These are phyloP conservation scores for Pteropus rufus DNA, from an alignment of 2,797 vertebrate genomes.

Conservation along the genomic window DNA sequence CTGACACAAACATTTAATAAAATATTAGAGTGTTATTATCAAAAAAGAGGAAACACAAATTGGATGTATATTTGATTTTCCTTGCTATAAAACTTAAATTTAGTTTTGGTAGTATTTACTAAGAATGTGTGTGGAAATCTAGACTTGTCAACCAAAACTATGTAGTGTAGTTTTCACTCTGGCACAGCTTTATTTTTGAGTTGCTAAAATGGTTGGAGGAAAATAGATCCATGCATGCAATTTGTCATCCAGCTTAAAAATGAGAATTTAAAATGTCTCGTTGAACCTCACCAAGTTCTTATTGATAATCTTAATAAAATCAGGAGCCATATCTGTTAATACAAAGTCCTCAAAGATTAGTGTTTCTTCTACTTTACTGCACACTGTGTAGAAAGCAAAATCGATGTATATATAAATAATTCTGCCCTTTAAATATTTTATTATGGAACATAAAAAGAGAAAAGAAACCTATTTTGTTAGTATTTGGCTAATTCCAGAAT, in stretches of 20 bases:
- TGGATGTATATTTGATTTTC: not conserved
- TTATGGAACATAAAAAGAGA: not conserved
- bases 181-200: not conserved
- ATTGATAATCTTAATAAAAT: constrained; percentile 1
- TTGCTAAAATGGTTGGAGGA: not conserved
- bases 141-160: not conserved
- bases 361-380: not conserved
- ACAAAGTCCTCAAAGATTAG: not conserved
- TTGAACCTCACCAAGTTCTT: not conserved
- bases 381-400: not conserved
- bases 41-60: not conserved
- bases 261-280: not conserved
- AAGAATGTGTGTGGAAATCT: not conserved
- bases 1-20: not conserved
- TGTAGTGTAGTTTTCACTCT: not conserved
- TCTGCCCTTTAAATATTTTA: constrained; percentile 3
- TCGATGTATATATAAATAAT: not conserved
- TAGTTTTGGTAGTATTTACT: not conserved
- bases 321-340: not conserved
- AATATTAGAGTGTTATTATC: not conserved
- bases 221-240: not conserved
- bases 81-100: not conserved
- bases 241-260: not conserved
- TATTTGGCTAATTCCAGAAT: not conserved
- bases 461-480: not conserved